These are phyloP conservation scores for Mesembrinibis cayennensis DNA, from an alignment of 2,113 vertebrate species.

Conservation along the genomic window DNA sequence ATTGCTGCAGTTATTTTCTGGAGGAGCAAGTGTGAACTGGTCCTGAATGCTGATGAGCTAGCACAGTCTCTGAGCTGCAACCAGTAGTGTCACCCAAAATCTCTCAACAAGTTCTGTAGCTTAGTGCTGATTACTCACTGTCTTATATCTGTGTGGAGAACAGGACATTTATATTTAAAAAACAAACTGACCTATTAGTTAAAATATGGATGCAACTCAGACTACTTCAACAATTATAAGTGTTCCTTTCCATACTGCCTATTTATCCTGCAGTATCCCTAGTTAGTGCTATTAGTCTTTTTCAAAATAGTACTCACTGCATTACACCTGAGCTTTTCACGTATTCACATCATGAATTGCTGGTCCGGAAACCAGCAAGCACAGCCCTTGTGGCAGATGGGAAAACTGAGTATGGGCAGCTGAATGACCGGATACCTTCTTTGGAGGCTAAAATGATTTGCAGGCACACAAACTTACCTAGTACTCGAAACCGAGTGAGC, in stretches of 20 bases:
- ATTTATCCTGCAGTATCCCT: not conserved
- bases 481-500: fast-evolving
- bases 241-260: not conserved
- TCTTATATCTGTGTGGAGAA: not conserved
- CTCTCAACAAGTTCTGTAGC: not conserved
- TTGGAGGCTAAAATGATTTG: not conserved
- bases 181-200: not conserved
- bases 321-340: not conserved
- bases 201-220: not conserved
- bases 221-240: not conserved
- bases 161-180: not conserved
- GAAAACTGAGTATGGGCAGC: not conserved
- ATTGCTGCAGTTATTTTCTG: not conserved
- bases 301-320: not conserved
- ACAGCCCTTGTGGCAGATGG: not conserved
- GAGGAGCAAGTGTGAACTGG: not conserved
- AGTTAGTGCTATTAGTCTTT: not conserved
- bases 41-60: not conserved
- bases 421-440: not conserved
- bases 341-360: fast-evolving
- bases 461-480: not conserved
- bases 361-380: not conserved
- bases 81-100: not conserved
- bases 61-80: not conserved
- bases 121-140: not conserved